phyloP scores from a whole-genome alignment of 2,888 invertebrate genomes.

The Elmis aenea region DNA sequence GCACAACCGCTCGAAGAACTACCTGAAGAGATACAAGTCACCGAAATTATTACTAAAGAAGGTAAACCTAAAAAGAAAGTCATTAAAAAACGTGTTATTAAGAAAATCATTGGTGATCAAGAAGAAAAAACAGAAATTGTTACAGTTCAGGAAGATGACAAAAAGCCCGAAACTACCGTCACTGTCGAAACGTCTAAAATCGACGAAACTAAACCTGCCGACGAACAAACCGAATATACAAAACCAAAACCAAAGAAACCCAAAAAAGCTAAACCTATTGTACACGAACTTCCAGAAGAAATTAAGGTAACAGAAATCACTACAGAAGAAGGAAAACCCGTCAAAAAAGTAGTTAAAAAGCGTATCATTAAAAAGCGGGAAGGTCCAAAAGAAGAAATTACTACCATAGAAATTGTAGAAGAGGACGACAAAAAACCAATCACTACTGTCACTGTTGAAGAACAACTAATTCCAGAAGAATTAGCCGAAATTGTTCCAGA shows the following conservation, averaged over 20 bases:
- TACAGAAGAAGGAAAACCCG: conserved; percentile 23
- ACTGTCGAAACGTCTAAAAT: conserved; percentile 26
- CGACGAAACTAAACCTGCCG: conserved; percentile 24
- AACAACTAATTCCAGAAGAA: conserved; percentile 23
- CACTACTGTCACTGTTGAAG: conserved; percentile 32
- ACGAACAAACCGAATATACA: conserved; percentile 22
- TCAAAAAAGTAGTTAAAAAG: conserved; percentile 35
- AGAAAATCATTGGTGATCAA: conserved; percentile 26
- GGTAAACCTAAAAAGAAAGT: conserved; percentile 30
- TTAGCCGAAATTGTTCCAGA: conserved; percentile 28
- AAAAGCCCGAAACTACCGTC: conserved; percentile 30
- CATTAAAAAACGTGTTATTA: conserved; percentile 27
- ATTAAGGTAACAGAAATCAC: conserved; percentile 21
- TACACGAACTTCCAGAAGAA: conserved; percentile 44
- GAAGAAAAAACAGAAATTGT: conserved; percentile 35
- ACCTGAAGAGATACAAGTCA: conserved; percentile 37
- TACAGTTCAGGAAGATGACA: conserved; percentile 37
- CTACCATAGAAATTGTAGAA: conserved; percentile 39
- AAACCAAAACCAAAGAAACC: conserved; percentile 21
- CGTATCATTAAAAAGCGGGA: conserved; percentile 37
- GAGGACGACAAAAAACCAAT: conserved; percentile 32
- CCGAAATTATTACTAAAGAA: conserved; percentile 27
- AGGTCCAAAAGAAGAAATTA: conserved; percentile 33
- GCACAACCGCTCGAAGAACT: conserved; percentile 33
- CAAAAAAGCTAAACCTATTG: conserved; percentile 37